Evolutionary conservation across 1,140 invertebrate species (phyloP), one percentile per base, ranked within the genome.

Genomic region (Hylaeus volcanicus): DNA sequence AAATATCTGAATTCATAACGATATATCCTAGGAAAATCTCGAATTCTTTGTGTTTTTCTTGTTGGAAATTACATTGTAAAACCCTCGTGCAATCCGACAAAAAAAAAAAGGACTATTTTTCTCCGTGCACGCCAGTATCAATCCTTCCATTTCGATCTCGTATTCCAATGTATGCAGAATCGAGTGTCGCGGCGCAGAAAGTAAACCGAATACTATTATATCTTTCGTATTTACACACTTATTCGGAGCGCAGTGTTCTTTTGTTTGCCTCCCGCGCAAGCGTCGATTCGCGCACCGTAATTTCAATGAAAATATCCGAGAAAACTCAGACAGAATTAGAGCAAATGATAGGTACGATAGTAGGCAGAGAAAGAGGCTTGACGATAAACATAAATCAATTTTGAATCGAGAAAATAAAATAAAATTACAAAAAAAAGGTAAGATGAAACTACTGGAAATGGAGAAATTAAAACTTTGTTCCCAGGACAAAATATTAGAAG

Each of bases 161-260:
- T 39, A 2, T 37, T 26, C 12, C 15, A 48, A 39, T 39, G 43
- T 63, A 45, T 68, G 39, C 39, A 69, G 56, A 76, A 76, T 60
- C 26, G 74, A 39, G 43, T 68, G 53, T 48, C 45, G n/a, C 41
- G n/a, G 5, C 1, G 41, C 41, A 26, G 64, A 76, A 68, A 68
- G 55, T 60, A 77, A 71, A 77, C 55, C n/a, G 48, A 71, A 51
- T 60, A 53, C 51, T 61, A 61, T 64, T 51, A 53, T 69, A 51
- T 41, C 56, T 9, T 26, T 48, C 5, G 1, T 77, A 53, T 77
- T 77, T 77, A 56, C 66, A 77, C 45, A 53, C 55, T 77, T 37
- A 51, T 14, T n/a, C 9, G 45, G 43, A 41, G 61, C 39, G 39
- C 5, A 53, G 45, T 8, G 41, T 37, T 53, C 68, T 51, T 78